Evolutionary conservation across 2,888 invertebrate genomes (phyloP).

Genomic region (Leucoma salicis): DNA sequence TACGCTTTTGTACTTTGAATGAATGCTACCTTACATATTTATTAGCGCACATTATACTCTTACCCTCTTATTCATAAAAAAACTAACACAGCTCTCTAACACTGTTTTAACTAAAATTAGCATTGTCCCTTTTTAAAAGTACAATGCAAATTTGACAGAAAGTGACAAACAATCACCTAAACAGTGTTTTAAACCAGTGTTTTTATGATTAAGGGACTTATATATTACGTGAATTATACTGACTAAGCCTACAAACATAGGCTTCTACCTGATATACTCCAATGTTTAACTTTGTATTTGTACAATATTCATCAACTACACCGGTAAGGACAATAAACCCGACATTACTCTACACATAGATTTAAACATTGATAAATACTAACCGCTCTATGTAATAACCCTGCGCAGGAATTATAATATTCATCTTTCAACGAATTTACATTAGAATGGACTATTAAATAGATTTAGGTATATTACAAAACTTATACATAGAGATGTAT

Average conservation of each 20-base stretch:
- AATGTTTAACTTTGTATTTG: slow-evolving; percentile 20
- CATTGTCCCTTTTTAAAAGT: too few relatives aligned
- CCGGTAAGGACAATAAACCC: slow-evolving; percentile 25
- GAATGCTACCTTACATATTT: slow-evolving; percentile 51
- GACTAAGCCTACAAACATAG: slow-evolving; percentile 20
- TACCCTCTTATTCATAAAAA: slow-evolving; percentile 44
- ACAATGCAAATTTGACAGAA: too few relatives aligned
- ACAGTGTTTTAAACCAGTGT: too few relatives aligned
- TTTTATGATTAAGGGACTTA: too few relatives aligned
- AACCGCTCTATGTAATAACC: slow-evolving; percentile 40
- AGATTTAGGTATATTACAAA: slow-evolving; percentile 44
- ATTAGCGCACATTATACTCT: too few relatives aligned
- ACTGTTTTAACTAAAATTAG: too few relatives aligned
- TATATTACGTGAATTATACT: slow-evolving; percentile 28
- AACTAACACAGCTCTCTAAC: too few relatives aligned
- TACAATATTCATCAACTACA: slow-evolving; percentile 20
- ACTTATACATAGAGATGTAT: slow-evolving; percentile 40
- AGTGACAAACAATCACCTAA: too few relatives aligned
- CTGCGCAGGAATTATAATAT: slow-evolving; percentile 46
- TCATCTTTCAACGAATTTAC: slow-evolving; percentile 41
- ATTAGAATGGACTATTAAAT: slow-evolving; percentile 44
- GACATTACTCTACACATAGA: slow-evolving; percentile 34
- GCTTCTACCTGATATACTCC: slow-evolving; percentile 18
- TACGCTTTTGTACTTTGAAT: slow-evolving; percentile 61
- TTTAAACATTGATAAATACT: slow-evolving; percentile 41